Evolutionary conservation across 2,888 invertebrate species (phyloP).

Genomic region (Tortricodes alternella): DNA sequence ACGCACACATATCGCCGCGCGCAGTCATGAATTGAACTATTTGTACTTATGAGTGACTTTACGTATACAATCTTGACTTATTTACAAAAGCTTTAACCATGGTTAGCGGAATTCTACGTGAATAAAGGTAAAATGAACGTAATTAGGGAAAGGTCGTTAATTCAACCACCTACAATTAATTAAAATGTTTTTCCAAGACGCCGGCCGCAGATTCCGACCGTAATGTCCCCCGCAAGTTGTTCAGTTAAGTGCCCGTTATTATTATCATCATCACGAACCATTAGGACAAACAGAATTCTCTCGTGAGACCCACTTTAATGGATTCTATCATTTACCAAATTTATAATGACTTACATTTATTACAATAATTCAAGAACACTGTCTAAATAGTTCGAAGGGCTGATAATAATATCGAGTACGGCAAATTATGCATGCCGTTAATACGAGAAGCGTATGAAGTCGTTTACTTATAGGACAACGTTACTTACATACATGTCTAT

Average conservation of each 20-base stretch:
- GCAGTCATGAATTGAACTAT: no score
- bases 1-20: no score
- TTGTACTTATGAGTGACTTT: no score
- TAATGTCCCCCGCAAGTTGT: slow-evolving; percentile 10
- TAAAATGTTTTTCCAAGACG: slow-evolving; percentile 10
- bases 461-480: no score
- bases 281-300: slow-evolving; percentile 5
- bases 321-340: background rate
- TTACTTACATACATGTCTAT: no score
- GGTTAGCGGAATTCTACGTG: background rate
- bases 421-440: no score
- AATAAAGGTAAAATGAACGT: slow-evolving; percentile 16
- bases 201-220: background rate
- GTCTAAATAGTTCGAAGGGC: no score
- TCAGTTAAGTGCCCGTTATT: slow-evolving; percentile 13
- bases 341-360: background rate
- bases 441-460: no score
- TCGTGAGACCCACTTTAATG: background rate
- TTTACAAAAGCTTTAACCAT: slow-evolving; percentile 10
- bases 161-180: slow-evolving; percentile 8
- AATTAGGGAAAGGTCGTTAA: slow-evolving; percentile 8
- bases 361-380: no score
- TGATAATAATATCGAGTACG: no score
- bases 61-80: slow-evolving; percentile 8
- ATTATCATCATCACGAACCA: slow-evolving; percentile 15